phyloP scores from a whole-genome alignment of 2,888 invertebrate genomes.

The Brachyptera putata region DNA sequence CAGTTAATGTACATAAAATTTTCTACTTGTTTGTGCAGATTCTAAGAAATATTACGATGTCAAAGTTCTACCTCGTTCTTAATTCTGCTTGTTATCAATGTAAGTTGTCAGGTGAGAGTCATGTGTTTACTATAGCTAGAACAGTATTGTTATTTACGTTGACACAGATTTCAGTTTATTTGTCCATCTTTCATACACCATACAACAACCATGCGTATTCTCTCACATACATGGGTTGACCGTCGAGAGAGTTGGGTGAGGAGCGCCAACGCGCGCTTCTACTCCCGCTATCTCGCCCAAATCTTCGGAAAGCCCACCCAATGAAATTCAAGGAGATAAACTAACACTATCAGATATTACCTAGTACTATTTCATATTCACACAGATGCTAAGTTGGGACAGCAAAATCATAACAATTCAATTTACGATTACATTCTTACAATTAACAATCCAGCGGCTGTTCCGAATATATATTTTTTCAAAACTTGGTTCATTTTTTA shows the following conservation, averaged over 20 bases:
- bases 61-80: too few relatives aligned
- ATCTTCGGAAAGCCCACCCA: too few relatives aligned
- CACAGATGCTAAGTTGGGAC: constrained; percentile 3
- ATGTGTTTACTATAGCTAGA: too few relatives aligned
- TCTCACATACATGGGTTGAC: not conserved
- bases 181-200: constrained; percentile 9
- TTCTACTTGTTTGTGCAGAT: too few relatives aligned
- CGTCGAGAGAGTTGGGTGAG: not conserved
- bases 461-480: constrained; percentile 17
- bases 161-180: constrained; percentile 14
- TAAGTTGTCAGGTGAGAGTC: too few relatives aligned
- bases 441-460: constrained; percentile 21
- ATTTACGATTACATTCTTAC: constrained; percentile 4
- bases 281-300: too few relatives aligned
- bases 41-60: too few relatives aligned
- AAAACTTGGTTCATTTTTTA: constrained; percentile 13
- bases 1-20: too few relatives aligned
- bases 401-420: constrained; percentile 8
- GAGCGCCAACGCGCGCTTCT: too few relatives aligned
- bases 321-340: not conserved
- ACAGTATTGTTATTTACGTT: not conserved
- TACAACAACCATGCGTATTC: not conserved
- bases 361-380: not conserved
- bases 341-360: not conserved
- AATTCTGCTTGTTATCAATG: too few relatives aligned